Conservation (phyloP, 2,888 invertebrate genomes). For the Phengaris alcon region DNA sequence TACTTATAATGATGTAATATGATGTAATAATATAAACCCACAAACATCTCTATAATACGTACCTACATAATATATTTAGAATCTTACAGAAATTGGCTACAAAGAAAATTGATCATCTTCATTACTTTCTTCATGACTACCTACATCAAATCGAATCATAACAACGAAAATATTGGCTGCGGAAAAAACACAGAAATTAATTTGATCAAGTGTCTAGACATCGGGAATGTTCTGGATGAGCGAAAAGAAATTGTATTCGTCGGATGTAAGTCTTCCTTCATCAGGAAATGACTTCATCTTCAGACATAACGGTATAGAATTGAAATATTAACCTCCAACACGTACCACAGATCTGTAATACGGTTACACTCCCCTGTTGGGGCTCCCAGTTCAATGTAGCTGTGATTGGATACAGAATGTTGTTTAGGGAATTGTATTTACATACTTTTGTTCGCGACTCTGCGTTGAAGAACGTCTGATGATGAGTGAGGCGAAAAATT, state of each 20-base stretch:
- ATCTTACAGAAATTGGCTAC: too few relatives aligned
- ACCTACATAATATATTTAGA: too few relatives aligned
- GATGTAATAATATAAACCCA: too few relatives aligned
- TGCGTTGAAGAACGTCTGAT: too few relatives aligned
- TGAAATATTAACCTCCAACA: not conserved
- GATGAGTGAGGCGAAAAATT: too few relatives aligned
- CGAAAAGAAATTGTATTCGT: not conserved
- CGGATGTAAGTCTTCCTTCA: not conserved
- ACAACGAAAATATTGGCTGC: not conserved
- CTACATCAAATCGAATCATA: not conserved
- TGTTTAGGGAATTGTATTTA: not conserved
- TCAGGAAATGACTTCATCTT: not conserved
- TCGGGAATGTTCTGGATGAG: not conserved
- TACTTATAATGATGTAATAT: too few relatives aligned
- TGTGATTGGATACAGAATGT: not conserved
- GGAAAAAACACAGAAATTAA: constrained; percentile 13
- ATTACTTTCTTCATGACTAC: not conserved
- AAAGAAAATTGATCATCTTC: too few relatives aligned
- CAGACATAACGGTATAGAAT: not conserved
- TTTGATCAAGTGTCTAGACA: constrained; percentile 18
- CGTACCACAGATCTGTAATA: not conserved
- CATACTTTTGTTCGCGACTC: too few relatives aligned
- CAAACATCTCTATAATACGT: too few relatives aligned
- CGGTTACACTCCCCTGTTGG: not conserved
- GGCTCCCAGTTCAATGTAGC: not conserved